Conservation (phyloP, 35 echinoderm and acorn worm species). For the Ptychodera flava region DNA sequence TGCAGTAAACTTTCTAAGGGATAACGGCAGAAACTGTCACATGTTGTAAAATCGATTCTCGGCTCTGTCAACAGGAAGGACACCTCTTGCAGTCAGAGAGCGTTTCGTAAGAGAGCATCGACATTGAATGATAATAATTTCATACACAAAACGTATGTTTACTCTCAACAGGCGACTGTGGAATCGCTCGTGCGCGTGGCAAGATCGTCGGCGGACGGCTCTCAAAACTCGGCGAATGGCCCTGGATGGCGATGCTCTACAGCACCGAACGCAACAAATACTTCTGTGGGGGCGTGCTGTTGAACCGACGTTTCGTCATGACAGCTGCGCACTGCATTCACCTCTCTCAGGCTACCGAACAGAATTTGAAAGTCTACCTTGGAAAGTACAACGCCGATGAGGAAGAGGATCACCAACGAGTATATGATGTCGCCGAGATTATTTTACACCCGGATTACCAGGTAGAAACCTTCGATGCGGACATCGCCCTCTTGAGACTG, state of each 20-base stretch:
- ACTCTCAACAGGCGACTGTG: constrained; percentile 15
- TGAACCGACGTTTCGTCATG: constrained; percentile 64
- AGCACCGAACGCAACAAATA: constrained; percentile 18
- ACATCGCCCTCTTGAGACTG: constrained; percentile 72
- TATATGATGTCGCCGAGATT: constrained; percentile 34
- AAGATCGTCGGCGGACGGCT: constrained; percentile 67
- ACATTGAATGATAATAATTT: too few relatives aligned
- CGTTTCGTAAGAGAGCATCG: too few relatives aligned
- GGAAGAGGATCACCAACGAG: constrained; percentile 15
- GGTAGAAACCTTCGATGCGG: constrained; percentile 58
- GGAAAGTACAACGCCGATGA: neutral
- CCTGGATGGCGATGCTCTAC: constrained; percentile 81
- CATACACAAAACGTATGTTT: too few relatives aligned
- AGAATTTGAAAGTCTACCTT: constrained; percentile 30
- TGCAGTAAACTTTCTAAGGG: too few relatives aligned
- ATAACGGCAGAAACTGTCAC: too few relatives aligned
- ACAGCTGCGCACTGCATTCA: constrained; percentile 88
- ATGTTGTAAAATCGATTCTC: too few relatives aligned
- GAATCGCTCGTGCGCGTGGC: constrained; percentile 15
- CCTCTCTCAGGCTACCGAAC: neutral
- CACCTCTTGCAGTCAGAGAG: too few relatives aligned
- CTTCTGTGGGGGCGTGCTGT: constrained; percentile 70
- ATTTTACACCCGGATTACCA: constrained; percentile 70
- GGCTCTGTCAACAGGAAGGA: too few relatives aligned
- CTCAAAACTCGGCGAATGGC: constrained; percentile 41